These are phyloP conservation scores for Pararge aegeria DNA, from an alignment of 1,140 invertebrate species.

Conservation along the genomic window DNA sequence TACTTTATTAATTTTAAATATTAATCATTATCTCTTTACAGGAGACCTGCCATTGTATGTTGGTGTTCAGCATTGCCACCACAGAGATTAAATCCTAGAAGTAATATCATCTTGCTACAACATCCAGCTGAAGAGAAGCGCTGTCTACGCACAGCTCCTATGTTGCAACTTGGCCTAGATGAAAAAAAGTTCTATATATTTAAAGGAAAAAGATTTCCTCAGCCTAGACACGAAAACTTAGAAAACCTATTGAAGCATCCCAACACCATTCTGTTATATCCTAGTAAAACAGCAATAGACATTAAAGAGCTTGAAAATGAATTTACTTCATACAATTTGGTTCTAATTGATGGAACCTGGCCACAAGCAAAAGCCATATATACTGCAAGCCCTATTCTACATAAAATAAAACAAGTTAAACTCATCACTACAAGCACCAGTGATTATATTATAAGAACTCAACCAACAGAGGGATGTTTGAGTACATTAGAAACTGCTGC, in stretches of 20 bases:
- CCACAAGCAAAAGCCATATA: constrained; percentile 94
- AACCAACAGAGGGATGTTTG: constrained; percentile 94
- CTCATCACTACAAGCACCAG: constrained; percentile 86
- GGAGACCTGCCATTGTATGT: constrained; percentile 92
- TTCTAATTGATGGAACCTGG: constrained; percentile 97
- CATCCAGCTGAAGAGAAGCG: constrained; percentile 96
- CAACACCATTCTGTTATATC: constrained; percentile 91
- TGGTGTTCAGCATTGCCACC: constrained; percentile 92
- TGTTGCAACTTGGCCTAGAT: constrained; percentile 88
- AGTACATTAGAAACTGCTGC: constrained; percentile 95
- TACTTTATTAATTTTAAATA: no score
- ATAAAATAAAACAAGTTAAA: constrained; percentile 87
- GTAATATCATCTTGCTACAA: constrained; percentile 90
- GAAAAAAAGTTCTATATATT: constrained; percentile 87
- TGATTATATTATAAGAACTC: constrained; percentile 95
- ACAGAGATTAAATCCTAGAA: constrained; percentile 83
- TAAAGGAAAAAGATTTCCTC: constrained; percentile 92
- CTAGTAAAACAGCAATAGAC: constrained; percentile 86
- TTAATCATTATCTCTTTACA: constrained; percentile 62
- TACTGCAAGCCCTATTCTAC: constrained; percentile 85
- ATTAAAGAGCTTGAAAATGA: constrained; percentile 74
- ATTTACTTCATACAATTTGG: constrained; percentile 85
- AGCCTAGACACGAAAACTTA: constrained; percentile 83
- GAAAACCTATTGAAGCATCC: constrained; percentile 83
- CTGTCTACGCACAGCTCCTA: constrained; percentile 92